These are phyloP conservation scores for Scrobipalpa atriplicella DNA, from an alignment of 2,888 invertebrate genomes.

Conservation along the genomic window DNA sequence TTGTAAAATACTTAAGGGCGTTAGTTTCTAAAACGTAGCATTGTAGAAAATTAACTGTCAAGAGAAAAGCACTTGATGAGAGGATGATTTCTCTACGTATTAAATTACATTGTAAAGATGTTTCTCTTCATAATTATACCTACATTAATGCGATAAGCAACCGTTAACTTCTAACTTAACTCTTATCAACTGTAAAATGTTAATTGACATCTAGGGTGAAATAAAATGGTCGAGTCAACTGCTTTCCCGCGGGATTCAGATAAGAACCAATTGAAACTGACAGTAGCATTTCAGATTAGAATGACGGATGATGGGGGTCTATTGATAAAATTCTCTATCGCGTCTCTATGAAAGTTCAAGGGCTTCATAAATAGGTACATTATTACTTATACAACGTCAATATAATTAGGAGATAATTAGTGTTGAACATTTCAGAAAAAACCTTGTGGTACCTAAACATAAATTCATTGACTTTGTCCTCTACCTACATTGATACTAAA, in stretches of 20 bases:
- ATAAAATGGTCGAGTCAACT: background rate
- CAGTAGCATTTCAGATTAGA: conserved; percentile 4
- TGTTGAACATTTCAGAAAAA: too few species aligned
- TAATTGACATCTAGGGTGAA: background rate
- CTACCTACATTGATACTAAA: too few species aligned
- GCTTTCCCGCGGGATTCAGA: conserved; percentile 5
- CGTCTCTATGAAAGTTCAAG: conserved; percentile 4
- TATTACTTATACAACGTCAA: too few species aligned
- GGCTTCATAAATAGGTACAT: background rate
- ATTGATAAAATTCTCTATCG: conserved; percentile 2
- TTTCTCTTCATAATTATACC: background rate
- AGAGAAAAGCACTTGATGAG: conserved; percentile 12
- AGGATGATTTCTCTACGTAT: conserved; percentile 16
- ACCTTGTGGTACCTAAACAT: too few species aligned
- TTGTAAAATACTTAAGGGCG: conserved; percentile 6
- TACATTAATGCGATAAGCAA: background rate
- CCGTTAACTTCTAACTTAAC: background rate
- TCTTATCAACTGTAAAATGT: background rate
- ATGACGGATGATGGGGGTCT: background rate
- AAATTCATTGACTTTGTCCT: too few species aligned
- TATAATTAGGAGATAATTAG: too few species aligned
- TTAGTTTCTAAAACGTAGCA: conserved; percentile 16
- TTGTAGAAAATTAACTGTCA: conserved; percentile 18
- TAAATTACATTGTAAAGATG: conserved; percentile 19
- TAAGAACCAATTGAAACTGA: background rate